Base-by-base conservation (phyloP, 2,888 invertebrate species). In the Noctua comes region DNA sequence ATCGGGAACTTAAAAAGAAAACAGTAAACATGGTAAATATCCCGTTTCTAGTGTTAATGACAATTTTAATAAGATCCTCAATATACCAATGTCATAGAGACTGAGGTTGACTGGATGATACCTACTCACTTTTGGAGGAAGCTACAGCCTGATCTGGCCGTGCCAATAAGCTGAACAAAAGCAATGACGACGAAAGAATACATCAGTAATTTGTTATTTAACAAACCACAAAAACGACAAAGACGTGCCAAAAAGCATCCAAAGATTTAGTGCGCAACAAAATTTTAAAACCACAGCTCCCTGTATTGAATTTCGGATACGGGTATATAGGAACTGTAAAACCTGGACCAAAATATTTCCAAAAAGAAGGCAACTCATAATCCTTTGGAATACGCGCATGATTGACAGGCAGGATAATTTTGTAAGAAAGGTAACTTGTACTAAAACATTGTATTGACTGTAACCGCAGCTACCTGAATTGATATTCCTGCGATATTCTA, bases 381-480 rank as follows among this genome's bases (percentile, higher is more conserved):
- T 68, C 65, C 0, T 27, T 5, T 5, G 71, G 62, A 75, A 87
- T 89, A 89, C 80, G 84, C 82, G 86, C 36, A 13, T 74, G 76
- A 68, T 18, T 59, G 66, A 77, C 73, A 80, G 80, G 80, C 69
- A 59, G 59, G 46, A 76, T 74, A 40, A 82, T 73, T 81, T 72
- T 1, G 36, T 31, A 43, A 59, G n/a, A 77, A 86, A 79, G 72
- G 72, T 51, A 62, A 65, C 0, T 75, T 59, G 54, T 71, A 62
- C 65, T 68, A 88, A 80, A 76, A 68, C 81, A 82, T 82, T 74
- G 54, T 74, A 54, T 85, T 85, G 83, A 76, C 74, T 77, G 73
- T 70, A 68, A 88, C 93, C 93, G 64, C 93, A 92, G 95, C 95
- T 94, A 92, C 95, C 91, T 92, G 94, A 92, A 93, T 94, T 94